Conservation (phyloP, 2,113 vertebrate genomes). For the Cynocephalus volans region DNA sequence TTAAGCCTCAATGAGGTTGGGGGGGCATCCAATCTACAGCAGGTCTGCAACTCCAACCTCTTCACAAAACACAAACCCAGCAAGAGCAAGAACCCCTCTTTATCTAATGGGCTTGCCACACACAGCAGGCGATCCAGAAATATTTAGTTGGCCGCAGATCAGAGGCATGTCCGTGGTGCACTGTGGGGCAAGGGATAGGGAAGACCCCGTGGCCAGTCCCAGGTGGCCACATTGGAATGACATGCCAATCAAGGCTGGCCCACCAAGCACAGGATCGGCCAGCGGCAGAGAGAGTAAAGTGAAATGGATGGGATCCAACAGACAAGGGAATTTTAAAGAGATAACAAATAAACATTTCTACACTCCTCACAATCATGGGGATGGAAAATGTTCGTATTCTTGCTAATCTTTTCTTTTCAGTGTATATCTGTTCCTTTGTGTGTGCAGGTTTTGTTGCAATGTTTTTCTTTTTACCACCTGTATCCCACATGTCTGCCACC, state of each 20-base stretch:
- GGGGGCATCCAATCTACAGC: background rate
- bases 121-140: background rate
- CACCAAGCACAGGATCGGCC: background rate
- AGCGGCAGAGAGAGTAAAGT: background rate
- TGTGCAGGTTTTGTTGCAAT: background rate
- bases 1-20: too few relatives aligned
- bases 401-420: background rate
- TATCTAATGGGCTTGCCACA: background rate
- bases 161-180: rapidly evolving
- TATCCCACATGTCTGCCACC: background rate
- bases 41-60: background rate
- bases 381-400: background rate
- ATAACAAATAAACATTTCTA: conserved; percentile 35
- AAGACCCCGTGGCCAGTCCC: background rate
- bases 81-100: background rate
- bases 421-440: background rate
- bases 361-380: background rate
- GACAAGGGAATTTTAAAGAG: background rate
- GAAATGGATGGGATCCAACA: background rate
- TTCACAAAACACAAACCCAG: background rate
- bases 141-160: background rate
- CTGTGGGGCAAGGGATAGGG: background rate
- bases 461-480: background rate
- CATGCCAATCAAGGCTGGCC: background rate
- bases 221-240: background rate